Conservation (phyloP, 2,888 invertebrate species). For the Sinopyrophorus schimmeli region DNA sequence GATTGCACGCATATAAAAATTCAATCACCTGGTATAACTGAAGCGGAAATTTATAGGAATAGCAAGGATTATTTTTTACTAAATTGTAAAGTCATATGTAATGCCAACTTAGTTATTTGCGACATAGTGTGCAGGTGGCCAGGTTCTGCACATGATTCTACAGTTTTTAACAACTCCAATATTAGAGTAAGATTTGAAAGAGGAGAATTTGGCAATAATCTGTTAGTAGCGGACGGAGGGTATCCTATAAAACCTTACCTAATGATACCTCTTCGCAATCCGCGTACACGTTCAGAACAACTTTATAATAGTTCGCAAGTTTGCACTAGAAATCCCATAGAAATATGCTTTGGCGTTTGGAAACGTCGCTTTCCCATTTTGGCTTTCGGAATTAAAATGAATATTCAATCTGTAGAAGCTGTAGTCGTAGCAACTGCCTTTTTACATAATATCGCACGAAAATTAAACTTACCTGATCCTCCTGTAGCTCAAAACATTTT, state of each 20-base stretch:
- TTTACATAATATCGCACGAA: too few relatives aligned
- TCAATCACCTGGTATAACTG: too few relatives aligned
- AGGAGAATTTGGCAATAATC: slow-evolving; percentile 22
- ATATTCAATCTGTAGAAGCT: not conserved
- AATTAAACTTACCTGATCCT: too few relatives aligned
- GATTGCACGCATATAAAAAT: too few relatives aligned
- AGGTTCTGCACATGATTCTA: too few relatives aligned
- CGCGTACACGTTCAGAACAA: slow-evolving; percentile 23
- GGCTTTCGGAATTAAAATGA: slow-evolving; percentile 29
- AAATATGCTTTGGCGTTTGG: slow-evolving; percentile 36
- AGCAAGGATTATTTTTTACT: too few relatives aligned
- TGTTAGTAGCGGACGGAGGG: slow-evolving; percentile 37
- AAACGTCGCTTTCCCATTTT: slow-evolving; percentile 40
- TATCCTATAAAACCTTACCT: slow-evolving; percentile 35
- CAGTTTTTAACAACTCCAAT: too few relatives aligned
- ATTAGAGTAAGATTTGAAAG: slow-evolving; percentile 22
- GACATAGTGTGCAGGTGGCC: too few relatives aligned
- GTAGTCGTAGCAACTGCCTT: not conserved
- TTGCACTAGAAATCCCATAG: slow-evolving; percentile 33
- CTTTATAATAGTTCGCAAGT: slow-evolving; percentile 33
- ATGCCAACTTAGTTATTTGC: too few relatives aligned
- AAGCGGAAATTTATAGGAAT: too few relatives aligned
- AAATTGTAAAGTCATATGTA: too few relatives aligned
- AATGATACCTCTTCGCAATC: slow-evolving; percentile 21
- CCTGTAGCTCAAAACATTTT: too few relatives aligned